These are phyloP conservation scores for Bovichtus diacanthus DNA, from an alignment of 2,797 vertebrate genomes.

Conservation along the genomic window DNA sequence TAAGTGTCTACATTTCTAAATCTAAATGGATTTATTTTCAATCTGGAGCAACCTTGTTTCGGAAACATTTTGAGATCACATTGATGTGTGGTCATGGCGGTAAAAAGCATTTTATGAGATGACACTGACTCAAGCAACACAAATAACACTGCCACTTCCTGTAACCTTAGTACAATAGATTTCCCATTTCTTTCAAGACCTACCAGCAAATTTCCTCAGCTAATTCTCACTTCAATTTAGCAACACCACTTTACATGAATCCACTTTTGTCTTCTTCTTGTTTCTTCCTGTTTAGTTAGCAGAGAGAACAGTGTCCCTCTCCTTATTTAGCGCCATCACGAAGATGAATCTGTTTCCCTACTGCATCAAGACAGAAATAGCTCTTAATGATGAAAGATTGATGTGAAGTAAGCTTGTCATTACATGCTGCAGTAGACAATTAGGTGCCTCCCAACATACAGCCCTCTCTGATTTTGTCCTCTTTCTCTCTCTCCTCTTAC, in stretches of 20 bases:
- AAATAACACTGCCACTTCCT: too few species aligned
- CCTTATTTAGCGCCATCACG: slow-evolving; percentile 51
- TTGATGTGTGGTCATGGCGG: not conserved
- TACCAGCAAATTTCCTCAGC: not conserved
- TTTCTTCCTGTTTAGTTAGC: slow-evolving; percentile 15
- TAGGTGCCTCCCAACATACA: slow-evolving; percentile 82
- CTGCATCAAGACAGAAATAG: slow-evolving; percentile 83
- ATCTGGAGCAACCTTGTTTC: not conserved
- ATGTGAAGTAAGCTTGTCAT: slow-evolving; percentile 87
- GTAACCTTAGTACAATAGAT: too few species aligned
- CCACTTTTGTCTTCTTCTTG: not conserved
- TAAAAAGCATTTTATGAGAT: not conserved
- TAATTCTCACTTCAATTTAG: slow-evolving; percentile 2
- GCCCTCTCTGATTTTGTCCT: slow-evolving; percentile 57
- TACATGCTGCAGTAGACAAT: slow-evolving; percentile 88
- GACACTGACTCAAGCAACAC: not conserved
- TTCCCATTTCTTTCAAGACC: not conserved
- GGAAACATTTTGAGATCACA: not conserved
- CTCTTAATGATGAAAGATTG: slow-evolving; percentile 88
- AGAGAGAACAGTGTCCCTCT: slow-evolving; percentile 43
- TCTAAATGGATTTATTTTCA: not conserved
- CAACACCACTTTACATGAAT: not conserved
- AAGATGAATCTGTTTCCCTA: slow-evolving; percentile 66
- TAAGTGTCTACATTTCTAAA: not conserved
- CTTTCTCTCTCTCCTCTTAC: not conserved